Evolutionary conservation across 2,797 vertebrate genomes (phyloP).

Genomic region (Eutrigla gurnardus): DNA sequence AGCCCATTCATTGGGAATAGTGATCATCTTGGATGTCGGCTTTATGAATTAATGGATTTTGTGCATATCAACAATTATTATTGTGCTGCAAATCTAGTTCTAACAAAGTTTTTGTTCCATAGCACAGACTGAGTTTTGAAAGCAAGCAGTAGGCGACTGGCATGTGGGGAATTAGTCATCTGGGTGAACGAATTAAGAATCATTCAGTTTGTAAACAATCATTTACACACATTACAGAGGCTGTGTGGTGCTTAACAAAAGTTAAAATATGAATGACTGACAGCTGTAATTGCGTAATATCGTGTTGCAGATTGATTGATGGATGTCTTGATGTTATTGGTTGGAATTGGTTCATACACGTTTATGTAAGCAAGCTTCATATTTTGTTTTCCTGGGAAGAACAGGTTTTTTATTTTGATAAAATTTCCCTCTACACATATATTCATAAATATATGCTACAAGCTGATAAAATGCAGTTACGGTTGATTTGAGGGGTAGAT

Average conservation of each 20-base stretch:
- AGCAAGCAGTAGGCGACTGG: not conserved
- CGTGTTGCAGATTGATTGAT: too few relatives aligned
- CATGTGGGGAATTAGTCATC: not conserved
- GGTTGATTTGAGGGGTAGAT: not conserved
- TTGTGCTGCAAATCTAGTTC: not conserved
- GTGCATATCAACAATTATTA: conserved; percentile 8
- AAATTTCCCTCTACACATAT: too few relatives aligned
- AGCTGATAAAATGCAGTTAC: not conserved
- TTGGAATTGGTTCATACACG: too few relatives aligned
- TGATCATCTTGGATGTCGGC: conserved; percentile 12
- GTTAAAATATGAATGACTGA: too few relatives aligned
- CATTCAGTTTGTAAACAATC: not conserved
- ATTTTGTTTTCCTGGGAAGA: too few relatives aligned
- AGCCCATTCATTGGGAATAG: conserved; percentile 14
- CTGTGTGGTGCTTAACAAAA: not conserved
- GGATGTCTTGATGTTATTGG: too few relatives aligned
- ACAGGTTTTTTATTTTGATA: too few relatives aligned
- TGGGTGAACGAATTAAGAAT: not conserved
- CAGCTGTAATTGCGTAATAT: too few relatives aligned
- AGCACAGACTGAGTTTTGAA: not conserved
- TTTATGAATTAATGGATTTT: conserved; percentile 23
- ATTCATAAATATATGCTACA: not conserved
- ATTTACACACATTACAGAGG: conserved; percentile 1
- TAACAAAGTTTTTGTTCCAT: conserved; percentile 6
- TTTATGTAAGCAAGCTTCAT: too few relatives aligned